phyloP scores from a whole-genome alignment of 2,113 vertebrate species.

The Anarrhichthys ocellatus region DNA sequence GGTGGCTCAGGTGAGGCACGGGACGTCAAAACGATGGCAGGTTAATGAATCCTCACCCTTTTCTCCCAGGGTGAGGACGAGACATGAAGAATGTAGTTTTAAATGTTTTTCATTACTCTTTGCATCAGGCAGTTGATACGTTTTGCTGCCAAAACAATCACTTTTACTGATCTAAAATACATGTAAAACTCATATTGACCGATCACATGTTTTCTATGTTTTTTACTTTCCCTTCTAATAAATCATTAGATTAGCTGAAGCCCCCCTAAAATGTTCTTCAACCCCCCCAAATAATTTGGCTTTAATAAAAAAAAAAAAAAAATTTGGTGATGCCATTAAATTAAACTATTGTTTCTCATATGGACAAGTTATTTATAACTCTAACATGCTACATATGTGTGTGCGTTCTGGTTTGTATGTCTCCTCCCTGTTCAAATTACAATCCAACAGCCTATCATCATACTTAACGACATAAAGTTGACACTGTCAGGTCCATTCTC shows the following conservation, averaged over 20 bases:
- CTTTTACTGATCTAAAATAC: not conserved
- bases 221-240: not conserved
- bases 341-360: too few species aligned
- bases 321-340: too few species aligned
- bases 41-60: not conserved
- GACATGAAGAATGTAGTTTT: not conserved
- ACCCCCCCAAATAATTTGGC: too few species aligned
- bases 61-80: not conserved
- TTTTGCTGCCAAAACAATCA: not conserved
- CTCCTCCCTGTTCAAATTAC: too few species aligned
- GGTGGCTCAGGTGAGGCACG: slow-evolving; percentile 84
- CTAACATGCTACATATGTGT: too few species aligned
- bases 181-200: not conserved
- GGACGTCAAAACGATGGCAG: not conserved
- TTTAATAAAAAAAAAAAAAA: too few species aligned
- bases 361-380: too few species aligned
- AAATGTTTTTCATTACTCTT: not conserved
- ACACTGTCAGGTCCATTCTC: too few species aligned
- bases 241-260: not conserved
- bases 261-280: too few species aligned
- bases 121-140: not conserved
- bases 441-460: too few species aligned
- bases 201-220: not conserved
- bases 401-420: too few species aligned
- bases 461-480: too few species aligned